Evolutionary conservation across 2,113 vertebrate genomes (phyloP), one percentile per base, ranked within the genome.

Genomic region (Galeopterus variegatus): DNA sequence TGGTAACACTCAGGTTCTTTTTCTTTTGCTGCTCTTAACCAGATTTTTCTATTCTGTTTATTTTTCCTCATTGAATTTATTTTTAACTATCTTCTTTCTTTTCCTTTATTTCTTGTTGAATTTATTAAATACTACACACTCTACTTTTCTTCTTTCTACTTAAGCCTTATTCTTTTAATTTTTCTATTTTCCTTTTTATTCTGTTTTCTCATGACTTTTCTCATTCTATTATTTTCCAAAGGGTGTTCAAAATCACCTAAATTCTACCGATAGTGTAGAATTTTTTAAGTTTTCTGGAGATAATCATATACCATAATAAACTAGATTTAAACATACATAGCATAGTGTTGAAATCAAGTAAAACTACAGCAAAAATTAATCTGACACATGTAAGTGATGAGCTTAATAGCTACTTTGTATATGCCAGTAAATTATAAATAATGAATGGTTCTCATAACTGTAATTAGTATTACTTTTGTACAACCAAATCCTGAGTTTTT

Each of bases 231-330:
- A 36, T 28, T 36, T 84, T 83, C 60, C 60, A 67, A 64, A 65
- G 3, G 17, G 7, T 92, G 11, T 95, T 90, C 12, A 91, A 26
- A 77, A 45, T 54, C 50, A 28, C 60, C n/a, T 88, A 28, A n/a
- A 10, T 79, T 79, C 7, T 48, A 21, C 41, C 4, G 28, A 19
- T 12, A 19, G 9, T 67, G 1, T 23, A 54, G n/a, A 31, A 85
- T 84, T 94, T n/a, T 45, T 36, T 86, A 95, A 81, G 6, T 11
- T 96, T 89, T 58, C 48, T 76, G n/a, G 21, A 79, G 72, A 75
- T 10, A 60, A 54, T 2, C 24, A 36, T 31, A 21, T 19, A 0
- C 17, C 3, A 18, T 26, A n/a, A 60, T 28, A 70, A 11, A 67
- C n/a, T 33, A 41, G 56, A 26, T 58, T 11, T 31, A 62, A 67